Evolutionary conservation across 2,888 invertebrate species (phyloP), one percentile per base, ranked within the genome.

Genomic region (Plagiodera versicolora): DNA sequence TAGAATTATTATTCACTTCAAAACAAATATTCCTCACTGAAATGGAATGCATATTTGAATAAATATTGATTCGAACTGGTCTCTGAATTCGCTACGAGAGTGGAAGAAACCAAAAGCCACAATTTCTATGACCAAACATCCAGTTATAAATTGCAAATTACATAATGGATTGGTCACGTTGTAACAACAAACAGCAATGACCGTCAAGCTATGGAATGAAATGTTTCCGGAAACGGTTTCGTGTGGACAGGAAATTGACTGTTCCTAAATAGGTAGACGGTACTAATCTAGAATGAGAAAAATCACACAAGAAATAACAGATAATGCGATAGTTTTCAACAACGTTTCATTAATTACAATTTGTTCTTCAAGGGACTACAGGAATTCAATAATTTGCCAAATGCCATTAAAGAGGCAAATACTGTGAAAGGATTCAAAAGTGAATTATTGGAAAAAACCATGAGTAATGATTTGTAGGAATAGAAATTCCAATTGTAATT

Each of bases 201-300:
- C 39, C 19, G 52, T 19, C 39, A 20, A 39, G 28, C 55, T 47
- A 18, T 14, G 32, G 18, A 48, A 54, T 56, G 45, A 51, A 51
- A 59, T 45, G 32, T 51, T 53, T 39, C 62, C 62, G 62, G 62
- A 63, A 63, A 56, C 48, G 48, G 56, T 63, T 53, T 53, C 53
- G n/a, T 18, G 44, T 48, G 53, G 28, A 53, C 45, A 53, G 18
- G 39, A 44, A 53, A 53, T 44, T 53, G 51, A 8, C 44, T 17
- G 44, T 19, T 44, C 53, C 19, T 53, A 53, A 53, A 44, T 44
- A 53, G 44, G 53, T 53, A 20, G 53, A 39, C 44, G 44, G 28
- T 24, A 44, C 16, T 8, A 16, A 14, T 52, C n/a, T 1, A 14
- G 39, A 14, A 20, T 16, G 53, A n/a, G 10, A 53, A 53, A 53